Evolutionary conservation across 2,797 vertebrate genomes (phyloP).

Genomic region (Parotocinclus haroldoi): DNA sequence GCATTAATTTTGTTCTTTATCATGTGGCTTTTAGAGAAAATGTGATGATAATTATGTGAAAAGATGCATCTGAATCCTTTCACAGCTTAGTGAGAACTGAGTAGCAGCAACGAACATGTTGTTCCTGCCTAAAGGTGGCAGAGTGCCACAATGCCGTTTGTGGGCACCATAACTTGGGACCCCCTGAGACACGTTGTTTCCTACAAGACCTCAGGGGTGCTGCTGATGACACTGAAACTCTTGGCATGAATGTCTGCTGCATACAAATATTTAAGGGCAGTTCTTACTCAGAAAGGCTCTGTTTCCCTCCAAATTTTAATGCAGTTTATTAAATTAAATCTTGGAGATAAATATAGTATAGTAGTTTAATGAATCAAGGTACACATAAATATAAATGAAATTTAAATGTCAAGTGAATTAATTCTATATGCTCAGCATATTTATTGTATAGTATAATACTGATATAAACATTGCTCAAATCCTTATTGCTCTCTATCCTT

Average conservation of each 20-base stretch:
- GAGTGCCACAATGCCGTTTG: background rate
- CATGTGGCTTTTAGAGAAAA: too few species aligned
- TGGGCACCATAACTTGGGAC: constrained; percentile 28
- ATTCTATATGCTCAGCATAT: too few species aligned
- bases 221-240: constrained; percentile 20
- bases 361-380: too few species aligned
- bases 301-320: too few species aligned
- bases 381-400: too few species aligned
- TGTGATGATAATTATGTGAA: background rate
- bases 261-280: too few species aligned
- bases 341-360: too few species aligned
- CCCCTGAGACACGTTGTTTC: constrained; percentile 38
- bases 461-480: too few species aligned
- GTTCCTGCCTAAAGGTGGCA: constrained; percentile 22
- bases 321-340: too few species aligned
- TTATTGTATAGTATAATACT: too few species aligned
- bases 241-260: constrained; percentile 1
- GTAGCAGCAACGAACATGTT: constrained; percentile 1
- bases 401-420: constrained; percentile 7
- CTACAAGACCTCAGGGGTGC: constrained; percentile 25
- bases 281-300: too few species aligned
- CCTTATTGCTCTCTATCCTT: too few species aligned
- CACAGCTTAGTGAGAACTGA: background rate
- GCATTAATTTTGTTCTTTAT: background rate
- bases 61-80: constrained; percentile 1